Evolutionary conservation across 2,113 vertebrate species (phyloP).

Genomic region (Xenopus tropicalis): UCB_Xtro_10.0 CM004447.2:92873501-92874000

Average conservation of each 20-base stretch:
- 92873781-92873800: no score
- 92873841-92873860: no score
- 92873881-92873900: no score
- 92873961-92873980: no score
- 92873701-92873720: constrained; percentile 15
- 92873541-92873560: constrained; percentile 30
- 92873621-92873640: constrained; percentile 44
- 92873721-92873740: constrained; percentile 12
- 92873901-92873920: no score
- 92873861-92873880: no score
- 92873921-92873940: no score
- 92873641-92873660: constrained; percentile 38
- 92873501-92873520: constrained; percentile 40
- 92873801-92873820: no score
- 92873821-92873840: no score
- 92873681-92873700: constrained; percentile 26
- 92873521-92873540: constrained; percentile 29
- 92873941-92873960: no score
- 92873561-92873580: constrained; percentile 34
- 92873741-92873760: not conserved
- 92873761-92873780: not conserved
- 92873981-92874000: no score
- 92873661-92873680: constrained; percentile 35
- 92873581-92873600: constrained; percentile 38
- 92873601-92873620: constrained; percentile 44